Base-by-base conservation (phyloP, 1,140 invertebrate genomes). In the Vanessa atalanta region DNA sequence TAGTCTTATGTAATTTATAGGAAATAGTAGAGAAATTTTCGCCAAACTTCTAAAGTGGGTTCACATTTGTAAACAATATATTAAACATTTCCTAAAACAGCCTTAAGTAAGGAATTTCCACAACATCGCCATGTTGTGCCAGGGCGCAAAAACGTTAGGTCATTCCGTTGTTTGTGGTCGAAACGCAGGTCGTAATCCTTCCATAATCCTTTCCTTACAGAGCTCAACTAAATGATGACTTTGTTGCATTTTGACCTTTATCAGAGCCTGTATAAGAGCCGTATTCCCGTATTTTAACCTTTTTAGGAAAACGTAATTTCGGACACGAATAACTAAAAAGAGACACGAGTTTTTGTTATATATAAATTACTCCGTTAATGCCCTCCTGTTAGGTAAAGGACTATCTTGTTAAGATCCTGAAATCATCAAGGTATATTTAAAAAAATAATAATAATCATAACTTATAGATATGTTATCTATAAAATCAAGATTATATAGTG, bases 111-210 rank as follows among this genome's bases (percentile, higher is more conserved):
- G 51, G 51, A 53, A 53, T 53, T 53, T 53, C 51, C 8, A 53
- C 15, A 16, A 16, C 15, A 53, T 20, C 5, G 14, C 51, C 37
- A 43, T 43, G 37, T 43, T 43, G 37, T 43, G 1, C 37, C 37
- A 43, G 6, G 15, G n/a, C 51, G 16, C 51, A 53, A 65, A 65
- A 65, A 65, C 64, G 47, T 65, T 50, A 23, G 64, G 12, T 31
- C 13, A 15, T 50, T 48, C 20, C 47, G 20, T 47, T 50, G 64
- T 65, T 65, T 53, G 51, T 16, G 51, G 51, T 53, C 51, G 51
- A 53, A 16, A 7, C 51, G n/a, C 51, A 53, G 51, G 51, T 53
- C 51, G 51, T 53, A 53, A 53, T 53, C 51, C 51, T 53, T 9
- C 7, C n/a, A 16, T 53, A 53, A 53, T 53, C 51, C 51, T 43